phyloP scores from a whole-genome alignment of 2,888 invertebrate species.

The Eupsilia transversa region DNA sequence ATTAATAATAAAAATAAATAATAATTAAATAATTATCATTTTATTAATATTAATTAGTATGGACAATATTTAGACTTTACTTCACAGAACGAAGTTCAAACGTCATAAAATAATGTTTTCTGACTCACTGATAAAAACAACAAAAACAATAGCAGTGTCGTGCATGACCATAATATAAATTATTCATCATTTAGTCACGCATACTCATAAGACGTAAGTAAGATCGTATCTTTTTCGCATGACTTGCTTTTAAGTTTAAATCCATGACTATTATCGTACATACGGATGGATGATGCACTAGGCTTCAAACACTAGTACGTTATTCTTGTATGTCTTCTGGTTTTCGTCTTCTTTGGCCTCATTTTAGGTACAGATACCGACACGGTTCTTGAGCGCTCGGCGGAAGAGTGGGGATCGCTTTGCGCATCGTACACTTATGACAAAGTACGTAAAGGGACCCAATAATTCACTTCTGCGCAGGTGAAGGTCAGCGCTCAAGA shows the following conservation, averaged over 20 bases:
- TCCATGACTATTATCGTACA: neutral
- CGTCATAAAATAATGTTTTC: neutral
- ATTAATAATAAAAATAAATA: no score
- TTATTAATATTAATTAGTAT: neutral
- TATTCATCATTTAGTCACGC: conserved; percentile 42
- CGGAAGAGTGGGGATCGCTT: no score
- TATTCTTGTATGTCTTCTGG: neutral
- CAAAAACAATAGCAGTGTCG: conserved; percentile 20
- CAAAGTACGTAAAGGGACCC: no score
- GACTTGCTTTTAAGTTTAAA: conserved; percentile 14
- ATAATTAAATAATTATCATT: no score
- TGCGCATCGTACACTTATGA: neutral
- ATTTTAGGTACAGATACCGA: no score
- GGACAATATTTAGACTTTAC: neutral
- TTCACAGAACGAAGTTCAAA: neutral
- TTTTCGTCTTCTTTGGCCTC: neutral
- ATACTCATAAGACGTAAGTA: neutral
- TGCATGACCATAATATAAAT: conserved; percentile 22
- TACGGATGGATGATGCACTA: neutral
- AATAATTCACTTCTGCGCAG: no score
- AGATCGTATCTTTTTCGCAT: neutral
- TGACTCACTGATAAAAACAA: conserved; percentile 32
- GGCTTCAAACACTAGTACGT: neutral
- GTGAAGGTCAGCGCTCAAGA: no score
- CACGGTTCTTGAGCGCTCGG: no score